Conservation (phyloP, 2,797 vertebrate species). For the Petrocephalus sullivani region DNA sequence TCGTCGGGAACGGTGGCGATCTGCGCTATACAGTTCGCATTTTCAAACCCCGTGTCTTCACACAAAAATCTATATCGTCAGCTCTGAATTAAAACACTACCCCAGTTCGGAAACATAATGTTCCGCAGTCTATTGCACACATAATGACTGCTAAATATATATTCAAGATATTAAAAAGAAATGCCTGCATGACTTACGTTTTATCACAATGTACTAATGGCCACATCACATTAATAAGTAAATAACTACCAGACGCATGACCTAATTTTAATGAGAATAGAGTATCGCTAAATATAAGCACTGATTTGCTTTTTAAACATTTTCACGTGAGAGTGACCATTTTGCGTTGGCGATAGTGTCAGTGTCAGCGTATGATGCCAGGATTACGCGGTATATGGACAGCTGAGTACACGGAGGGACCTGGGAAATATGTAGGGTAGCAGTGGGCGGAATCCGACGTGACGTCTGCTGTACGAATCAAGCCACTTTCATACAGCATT, state of each 20-base stretch:
- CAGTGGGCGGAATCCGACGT: slow-evolving; percentile 52
- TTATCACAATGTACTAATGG: neutral
- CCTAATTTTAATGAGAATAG: neutral
- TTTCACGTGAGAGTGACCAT: neutral
- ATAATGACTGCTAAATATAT: neutral
- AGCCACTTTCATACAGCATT: slow-evolving; percentile 46
- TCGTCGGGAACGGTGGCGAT: too few relatives aligned
- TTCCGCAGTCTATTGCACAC: neutral
- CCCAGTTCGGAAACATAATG: neutral
- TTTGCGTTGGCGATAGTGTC: neutral
- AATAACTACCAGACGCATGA: neutral
- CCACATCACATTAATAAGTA: neutral
- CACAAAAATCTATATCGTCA: too few relatives aligned
- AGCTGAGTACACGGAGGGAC: neutral
- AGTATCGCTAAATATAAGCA: neutral
- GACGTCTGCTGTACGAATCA: slow-evolving; percentile 61
- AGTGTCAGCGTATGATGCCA: neutral
- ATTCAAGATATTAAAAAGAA: neutral
- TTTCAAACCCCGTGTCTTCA: too few relatives aligned
- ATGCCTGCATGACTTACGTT: neutral
- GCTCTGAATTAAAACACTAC: too few relatives aligned
- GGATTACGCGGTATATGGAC: neutral
- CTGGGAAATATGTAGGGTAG: neutral
- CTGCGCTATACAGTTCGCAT: too few relatives aligned
- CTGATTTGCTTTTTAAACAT: neutral